Percentiles rank a stretch among this genome's conserved stretches.
Evolutionary conservation across 2,797 vertebrate genomes (phyloP).

Genomic region (Synaphobranchus kaupii): DNA sequence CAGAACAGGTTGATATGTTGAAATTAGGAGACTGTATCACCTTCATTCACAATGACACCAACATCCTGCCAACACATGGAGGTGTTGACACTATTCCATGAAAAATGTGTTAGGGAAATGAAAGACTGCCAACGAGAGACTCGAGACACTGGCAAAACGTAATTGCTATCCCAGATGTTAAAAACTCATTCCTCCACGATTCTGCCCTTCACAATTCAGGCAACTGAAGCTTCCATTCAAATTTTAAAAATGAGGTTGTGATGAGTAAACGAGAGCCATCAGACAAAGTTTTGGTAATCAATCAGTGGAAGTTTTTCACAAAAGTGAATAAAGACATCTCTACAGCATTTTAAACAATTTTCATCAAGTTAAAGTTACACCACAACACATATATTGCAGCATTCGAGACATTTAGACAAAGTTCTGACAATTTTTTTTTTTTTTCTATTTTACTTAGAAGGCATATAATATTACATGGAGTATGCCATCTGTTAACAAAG

Average conservation of each 20-base stretch:
- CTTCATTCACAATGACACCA: not conserved
- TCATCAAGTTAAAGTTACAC: not conserved
- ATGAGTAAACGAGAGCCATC: conserved; percentile 1
- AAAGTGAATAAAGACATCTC: not conserved
- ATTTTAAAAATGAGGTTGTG: not conserved
- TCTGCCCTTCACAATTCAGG: not conserved
- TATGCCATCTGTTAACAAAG: not conserved
- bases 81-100: conserved; percentile 14
- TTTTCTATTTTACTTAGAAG: not conserved
- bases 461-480: not conserved
- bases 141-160: not conserved
- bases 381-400: not conserved
- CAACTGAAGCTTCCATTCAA: not conserved
- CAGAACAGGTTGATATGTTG: not conserved
- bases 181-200: not conserved
- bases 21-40: not conserved
- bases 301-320: not conserved
- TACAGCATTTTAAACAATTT: not conserved
- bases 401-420: not conserved
- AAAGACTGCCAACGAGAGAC: not conserved
- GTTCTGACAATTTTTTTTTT: not conserved
- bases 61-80: conserved; percentile 22
- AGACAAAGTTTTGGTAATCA: not conserved
- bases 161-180: conserved; percentile 6
- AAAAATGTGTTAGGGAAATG: conserved; percentile 2